Evolutionary conservation across 2,888 invertebrate species (phyloP).

Genomic region (Allacma fusca): DNA sequence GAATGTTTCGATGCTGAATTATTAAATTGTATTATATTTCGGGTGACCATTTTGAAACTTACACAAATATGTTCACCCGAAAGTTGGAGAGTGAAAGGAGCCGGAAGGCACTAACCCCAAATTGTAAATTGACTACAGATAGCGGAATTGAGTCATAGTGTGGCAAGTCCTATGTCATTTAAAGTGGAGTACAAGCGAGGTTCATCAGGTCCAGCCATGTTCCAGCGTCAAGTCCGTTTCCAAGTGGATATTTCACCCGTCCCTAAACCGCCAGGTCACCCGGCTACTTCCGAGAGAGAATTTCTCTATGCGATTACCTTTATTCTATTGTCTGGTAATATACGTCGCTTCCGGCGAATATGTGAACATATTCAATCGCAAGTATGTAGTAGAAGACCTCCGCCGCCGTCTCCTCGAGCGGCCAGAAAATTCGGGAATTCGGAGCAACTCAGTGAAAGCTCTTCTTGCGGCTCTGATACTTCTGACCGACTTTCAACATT

Average conservation of each 20-base stretch:
- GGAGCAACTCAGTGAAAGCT: constrained; percentile 74
- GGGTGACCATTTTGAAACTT: no score
- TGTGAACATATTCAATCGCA: constrained; percentile 96
- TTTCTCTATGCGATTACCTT: constrained; percentile 92
- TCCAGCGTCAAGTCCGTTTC: constrained; percentile 94
- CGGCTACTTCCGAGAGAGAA: constrained; percentile 71
- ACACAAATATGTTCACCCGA: no score
- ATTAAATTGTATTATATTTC: no score
- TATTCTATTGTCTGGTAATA: constrained; percentile 91
- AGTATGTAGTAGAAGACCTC: constrained; percentile 70
- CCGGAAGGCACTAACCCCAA: no score
- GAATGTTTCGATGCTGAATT: no score
- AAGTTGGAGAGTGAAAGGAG: no score
- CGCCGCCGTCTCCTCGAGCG: constrained; percentile 73
- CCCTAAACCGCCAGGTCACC: constrained; percentile 71
- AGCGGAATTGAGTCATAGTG: constrained; percentile 95
- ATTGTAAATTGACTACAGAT: constrained; percentile 78
- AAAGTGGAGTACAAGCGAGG: constrained; percentile 96
- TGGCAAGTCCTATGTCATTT: constrained; percentile 97
- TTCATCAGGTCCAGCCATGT: constrained; percentile 93
- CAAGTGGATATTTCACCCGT: constrained; percentile 71
- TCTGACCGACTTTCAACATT: constrained; percentile 71
- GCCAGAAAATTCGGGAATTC: constrained; percentile 70
- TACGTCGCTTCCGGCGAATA: constrained; percentile 90
- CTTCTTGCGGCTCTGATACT: constrained; percentile 75